Percentiles rank a stretch among this genome's conserved stretches.
Evolutionary conservation across 2,113 vertebrate genomes (phyloP).

Genomic region (Aptenodytes forsteri): DNA sequence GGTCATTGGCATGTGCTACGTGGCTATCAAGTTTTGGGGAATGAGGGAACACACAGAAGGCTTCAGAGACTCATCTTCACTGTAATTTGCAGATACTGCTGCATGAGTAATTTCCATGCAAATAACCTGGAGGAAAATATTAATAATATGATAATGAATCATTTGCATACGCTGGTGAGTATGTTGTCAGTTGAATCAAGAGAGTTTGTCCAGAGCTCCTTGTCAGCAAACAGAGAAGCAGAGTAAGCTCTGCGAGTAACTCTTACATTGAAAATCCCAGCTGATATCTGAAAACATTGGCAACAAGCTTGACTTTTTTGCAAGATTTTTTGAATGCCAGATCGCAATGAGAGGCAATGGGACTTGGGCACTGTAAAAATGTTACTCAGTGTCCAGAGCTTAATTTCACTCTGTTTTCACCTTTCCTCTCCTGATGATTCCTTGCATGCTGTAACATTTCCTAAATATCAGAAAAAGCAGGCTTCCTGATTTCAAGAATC

Average conservation of each 20-base stretch:
- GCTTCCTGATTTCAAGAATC: background rate
- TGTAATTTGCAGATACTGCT: background rate
- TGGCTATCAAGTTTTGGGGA: background rate
- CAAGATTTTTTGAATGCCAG: background rate
- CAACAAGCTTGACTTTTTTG: background rate
- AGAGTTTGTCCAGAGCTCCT: background rate
- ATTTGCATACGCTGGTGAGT: background rate
- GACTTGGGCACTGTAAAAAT: background rate
- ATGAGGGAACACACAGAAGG: background rate
- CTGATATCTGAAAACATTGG: background rate
- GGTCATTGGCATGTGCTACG: background rate
- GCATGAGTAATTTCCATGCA: background rate
- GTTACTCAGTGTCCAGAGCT: background rate
- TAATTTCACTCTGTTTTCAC: background rate
- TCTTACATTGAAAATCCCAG: background rate
- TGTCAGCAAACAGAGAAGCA: background rate
- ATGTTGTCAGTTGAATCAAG: conserved; percentile 6
- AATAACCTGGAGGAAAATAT: conserved; percentile 36
- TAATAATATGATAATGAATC: background rate
- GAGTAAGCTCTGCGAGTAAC: background rate
- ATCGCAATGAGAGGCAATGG: background rate
- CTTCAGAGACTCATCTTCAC: background rate
- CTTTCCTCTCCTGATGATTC: background rate
- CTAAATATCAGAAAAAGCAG: background rate
- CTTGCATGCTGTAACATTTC: background rate